Base-by-base conservation (phyloP, 2,113 vertebrate genomes). In the Pituophis catenifer region DNA sequence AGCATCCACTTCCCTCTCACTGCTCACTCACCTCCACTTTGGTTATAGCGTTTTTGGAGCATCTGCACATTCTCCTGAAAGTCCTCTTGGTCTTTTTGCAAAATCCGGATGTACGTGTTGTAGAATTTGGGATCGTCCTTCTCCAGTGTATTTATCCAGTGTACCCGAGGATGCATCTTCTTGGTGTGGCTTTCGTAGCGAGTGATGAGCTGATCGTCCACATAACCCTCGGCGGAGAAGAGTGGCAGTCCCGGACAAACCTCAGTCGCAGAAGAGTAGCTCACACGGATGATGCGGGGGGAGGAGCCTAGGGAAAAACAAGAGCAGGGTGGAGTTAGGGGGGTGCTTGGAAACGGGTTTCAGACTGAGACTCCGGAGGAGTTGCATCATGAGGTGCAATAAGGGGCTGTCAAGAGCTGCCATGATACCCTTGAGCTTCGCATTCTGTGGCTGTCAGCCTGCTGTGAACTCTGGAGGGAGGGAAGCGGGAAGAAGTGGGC, bases 111-210 rank as follows among this genome's bases (percentile, higher is more conserved):
- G 0, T 0, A 0, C 52, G 1, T 15, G 1, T 88, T 2, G 0
- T 0, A 0, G 9, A 0, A 2, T 26, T 13, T 0, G 8, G 0
- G 88, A 91, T 5, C 91, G 0, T 33, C 0, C 0, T 0, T 87
- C 57, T 91, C 94, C 94, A 17, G 93, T 53, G 93, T 7, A 87
- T 81, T 5, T 0, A 95, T n/a, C 96, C 97, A 95, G 0, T 26
- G 11, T 6, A 13, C 90, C 0, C 33, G 54, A 7, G 95, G 93
- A 8, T 93, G 86, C 0, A 0, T 0, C 87, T n/a, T 95, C 50
- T 0, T 48, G 2, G 19, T 92, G 89, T 94, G 23, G 11, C 93
- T 96, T 90, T 94, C 90, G 1, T 92, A 92, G 0, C 19, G 48
- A 26, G 0, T 3, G 11, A 88, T 8, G 58, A n/a, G 85, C 62